phyloP scores from a whole-genome alignment of 2,113 vertebrate genomes.

The Canis aureus region DNA sequence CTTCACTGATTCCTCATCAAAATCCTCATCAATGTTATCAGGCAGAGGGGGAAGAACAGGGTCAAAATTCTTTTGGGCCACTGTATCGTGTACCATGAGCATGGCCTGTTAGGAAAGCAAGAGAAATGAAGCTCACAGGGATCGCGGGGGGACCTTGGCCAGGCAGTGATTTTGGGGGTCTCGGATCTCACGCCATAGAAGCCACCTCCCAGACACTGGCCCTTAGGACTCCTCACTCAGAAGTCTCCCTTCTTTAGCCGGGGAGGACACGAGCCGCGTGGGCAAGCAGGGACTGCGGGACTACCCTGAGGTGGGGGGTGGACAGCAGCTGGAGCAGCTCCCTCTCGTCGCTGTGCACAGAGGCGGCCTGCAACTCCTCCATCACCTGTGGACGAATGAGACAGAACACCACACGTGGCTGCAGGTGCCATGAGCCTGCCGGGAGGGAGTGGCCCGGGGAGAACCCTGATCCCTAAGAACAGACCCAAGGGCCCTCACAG shows the following conservation, averaged over 20 bases:
- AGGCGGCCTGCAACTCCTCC: constrained; percentile 94
- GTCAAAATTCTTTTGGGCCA: constrained; percentile 97
- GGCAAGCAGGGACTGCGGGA: constrained; percentile 19
- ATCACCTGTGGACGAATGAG: constrained; percentile 88
- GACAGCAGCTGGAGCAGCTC: constrained; percentile 94
- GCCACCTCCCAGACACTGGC: too few species aligned
- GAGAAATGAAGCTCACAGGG: not conserved
- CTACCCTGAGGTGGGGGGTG: constrained; percentile 96
- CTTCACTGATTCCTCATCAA: constrained; percentile 97
- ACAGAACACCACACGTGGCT: not conserved
- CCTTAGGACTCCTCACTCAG: not conserved
- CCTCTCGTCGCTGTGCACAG: constrained; percentile 91
- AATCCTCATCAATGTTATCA: constrained; percentile 92
- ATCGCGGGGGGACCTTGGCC: not conserved
- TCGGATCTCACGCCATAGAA: not conserved
- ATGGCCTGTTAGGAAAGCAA: constrained; percentile 89
- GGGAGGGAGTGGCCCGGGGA: too few species aligned
- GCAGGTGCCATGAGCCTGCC: not conserved
- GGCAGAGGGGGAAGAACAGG: constrained; percentile 95
- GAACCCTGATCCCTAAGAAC: not conserved
- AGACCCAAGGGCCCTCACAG: not conserved
- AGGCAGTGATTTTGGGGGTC: not conserved
- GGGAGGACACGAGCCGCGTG: not conserved
- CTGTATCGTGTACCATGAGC: constrained; percentile 95
- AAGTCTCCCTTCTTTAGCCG: not conserved